These are phyloP conservation scores for Bovichtus variegatus DNA, from an alignment of 2,797 vertebrate species.

Conservation along the genomic window DNA sequence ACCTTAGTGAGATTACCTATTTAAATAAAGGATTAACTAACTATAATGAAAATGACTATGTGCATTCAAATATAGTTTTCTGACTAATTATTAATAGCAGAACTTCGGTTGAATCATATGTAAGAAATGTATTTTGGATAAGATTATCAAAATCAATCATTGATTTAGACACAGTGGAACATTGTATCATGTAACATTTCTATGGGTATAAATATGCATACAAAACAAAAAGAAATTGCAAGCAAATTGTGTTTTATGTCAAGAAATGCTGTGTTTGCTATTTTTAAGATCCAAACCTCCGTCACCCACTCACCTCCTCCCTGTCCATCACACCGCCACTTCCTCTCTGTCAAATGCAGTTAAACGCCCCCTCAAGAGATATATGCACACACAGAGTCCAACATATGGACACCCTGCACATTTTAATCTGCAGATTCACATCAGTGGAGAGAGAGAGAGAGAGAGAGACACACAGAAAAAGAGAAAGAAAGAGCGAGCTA, in stretches of 20 bases:
- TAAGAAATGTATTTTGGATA: not conserved
- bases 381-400: conserved; percentile 23
- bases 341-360: conserved; percentile 20
- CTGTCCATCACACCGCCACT: conserved; percentile 3
- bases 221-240: no score
- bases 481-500: conserved; percentile 48
- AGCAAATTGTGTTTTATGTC: conserved; percentile 32
- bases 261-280: conserved; percentile 43
- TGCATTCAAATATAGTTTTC: not conserved
- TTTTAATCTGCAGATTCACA: conserved; percentile 56
- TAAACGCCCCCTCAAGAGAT: conserved; percentile 15
- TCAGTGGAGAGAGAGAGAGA: conserved; percentile 26
- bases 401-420: conserved; percentile 42
- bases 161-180: not conserved
- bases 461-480: not conserved
- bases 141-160: conserved; percentile 3
- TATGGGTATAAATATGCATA: not conserved
- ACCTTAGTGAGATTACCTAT: not conserved
- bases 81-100: not conserved
- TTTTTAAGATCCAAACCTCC: conserved; percentile 45
- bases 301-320: conserved; percentile 14
- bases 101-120: not conserved
- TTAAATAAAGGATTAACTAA: not conserved
- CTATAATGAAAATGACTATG: not conserved
- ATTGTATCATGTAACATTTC: not conserved